Evolutionary conservation across 1,140 invertebrate species (phyloP), one percentile per base, ranked within the genome.

Genomic region (Bombyx mori): DNA sequence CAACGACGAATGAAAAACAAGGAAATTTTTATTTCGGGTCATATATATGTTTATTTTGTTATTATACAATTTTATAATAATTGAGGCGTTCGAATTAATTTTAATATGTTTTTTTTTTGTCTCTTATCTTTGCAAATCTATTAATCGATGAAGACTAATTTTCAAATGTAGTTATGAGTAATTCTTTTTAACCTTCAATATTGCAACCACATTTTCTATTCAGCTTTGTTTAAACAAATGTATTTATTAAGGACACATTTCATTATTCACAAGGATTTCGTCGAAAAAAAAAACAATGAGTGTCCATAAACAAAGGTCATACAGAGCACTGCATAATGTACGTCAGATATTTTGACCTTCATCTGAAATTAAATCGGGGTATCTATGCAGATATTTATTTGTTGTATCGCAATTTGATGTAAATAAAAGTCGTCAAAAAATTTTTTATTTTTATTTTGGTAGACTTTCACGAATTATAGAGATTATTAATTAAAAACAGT

Each of bases 261-360:
- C 69, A 81, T 83, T 81, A 81, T 86, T 68, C 70, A 79, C 79
- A 83, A 83, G 80, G 82, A 83, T 83, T 77, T 75, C 66, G 69
- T 77, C 74, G 69, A 76, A 69, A 74, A 75, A 73, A 56, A 75
- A 78, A 68, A 77, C 73, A 76, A 80, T 82, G 70, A 80, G 66
- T 77, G 68, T 80, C 72, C 69, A 71, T 67, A 75, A 56, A 62
- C 63, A 77, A 73, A 82, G 80, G 80, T 78, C 77, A 66, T 48
- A 58, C 65, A 65, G 73, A 64, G 71, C 62, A 72, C 72, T 70
- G 74, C 69, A 83, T 77, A 77, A 65, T 68, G 68, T 77, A 73
- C 8, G 42, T 44, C 63, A 69, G 71, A 65, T 72, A 70, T 58
- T 61, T 68, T 75, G 54, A 67, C 81, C 82, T 82, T 85, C 78